A percentile compares a stretch with the other conserved stretches of the same genome.
Conservation (phyloP, 2,797 vertebrate genomes). For the Rhadinocentrus ornatus region DNA sequence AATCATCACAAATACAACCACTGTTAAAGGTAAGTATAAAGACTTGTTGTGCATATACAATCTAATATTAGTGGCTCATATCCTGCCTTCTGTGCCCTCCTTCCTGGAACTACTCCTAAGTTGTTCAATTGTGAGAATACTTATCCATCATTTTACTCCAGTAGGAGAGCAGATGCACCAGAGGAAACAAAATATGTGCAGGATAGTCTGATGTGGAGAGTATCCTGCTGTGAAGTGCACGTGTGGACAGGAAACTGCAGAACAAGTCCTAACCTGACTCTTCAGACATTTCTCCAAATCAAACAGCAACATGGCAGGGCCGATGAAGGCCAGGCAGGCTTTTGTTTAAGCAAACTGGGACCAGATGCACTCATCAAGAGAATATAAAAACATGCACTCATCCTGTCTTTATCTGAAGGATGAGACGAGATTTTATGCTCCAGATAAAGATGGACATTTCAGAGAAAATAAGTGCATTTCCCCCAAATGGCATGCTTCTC, state of each 20-base stretch:
- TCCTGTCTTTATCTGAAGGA: not conserved
- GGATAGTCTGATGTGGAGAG: not conserved
- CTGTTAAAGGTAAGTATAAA: no score
- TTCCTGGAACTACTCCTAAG: no score
- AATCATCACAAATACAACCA: no score
- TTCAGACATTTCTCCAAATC: no score
- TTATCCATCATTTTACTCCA: not conserved
- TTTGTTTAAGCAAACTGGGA: no score
- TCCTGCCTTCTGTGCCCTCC: no score
- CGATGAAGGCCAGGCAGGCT: no score
- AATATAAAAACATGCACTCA: not conserved
- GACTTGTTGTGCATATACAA: no score
- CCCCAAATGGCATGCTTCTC: conserved; percentile 19
- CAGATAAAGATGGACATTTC: not conserved
- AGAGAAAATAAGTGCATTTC: not conserved
- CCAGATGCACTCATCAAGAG: no score
- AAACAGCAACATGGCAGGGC: no score
- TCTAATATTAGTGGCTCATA: no score
- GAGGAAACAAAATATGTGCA: not conserved
- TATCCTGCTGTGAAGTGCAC: not conserved
- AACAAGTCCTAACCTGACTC: not conserved
- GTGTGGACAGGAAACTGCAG: not conserved
- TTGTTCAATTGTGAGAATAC: not conserved
- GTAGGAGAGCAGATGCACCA: no score
- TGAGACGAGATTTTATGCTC: not conserved